Evolutionary conservation across 2,797 vertebrate species (phyloP), one percentile per base, ranked within the genome.

Genomic region (Etheostoma perlongum): DNA sequence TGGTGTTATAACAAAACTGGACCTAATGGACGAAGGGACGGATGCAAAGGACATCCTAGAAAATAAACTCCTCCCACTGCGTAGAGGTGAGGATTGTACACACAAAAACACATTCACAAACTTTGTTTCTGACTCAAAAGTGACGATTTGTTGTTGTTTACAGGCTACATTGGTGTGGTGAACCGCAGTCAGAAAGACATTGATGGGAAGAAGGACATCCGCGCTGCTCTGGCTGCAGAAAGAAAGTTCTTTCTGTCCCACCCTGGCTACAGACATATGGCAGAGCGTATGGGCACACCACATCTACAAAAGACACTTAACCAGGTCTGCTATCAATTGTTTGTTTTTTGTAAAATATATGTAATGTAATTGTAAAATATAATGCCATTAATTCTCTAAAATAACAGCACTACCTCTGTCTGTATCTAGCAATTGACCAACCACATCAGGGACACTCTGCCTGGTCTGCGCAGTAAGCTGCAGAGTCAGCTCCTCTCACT

Each of bases 181-280:
- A 99, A 99, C 92, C 96, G 98, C 76, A 99, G 98, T 90, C 98
- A 99, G 93, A 99, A 99, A 88, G 98, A 99, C 88, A 99, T 99
- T 0, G 98, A 99, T 80, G 98, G 98, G 25, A 98, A 94, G 89
- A 99, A 99, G 90, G 98, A 99, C 89, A 99, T 99, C 78, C 95
- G 96, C 0, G 95, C 93, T 4, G 98, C 98, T 8, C 79, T 98
- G 89, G 96, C 95, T 0, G 98, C 97, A 4, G 98, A 99, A 92
- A 96, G 98, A 81, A 99, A 99, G 90, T 99, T 99, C 86, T 99
- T 99, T 85, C 94, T 99, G 52, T 99, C 98, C 11, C 98, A 99
- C 83, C 97, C 97, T 0, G 94, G 91, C 30, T 99, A 99, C 84
- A 93, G 98, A 89, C 98, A 99, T 91, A 94, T 99, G 46, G 98